These are phyloP conservation scores for Luscinia luscinia DNA, from an alignment of 2,797 vertebrate species.

Conservation along the genomic window DNA sequence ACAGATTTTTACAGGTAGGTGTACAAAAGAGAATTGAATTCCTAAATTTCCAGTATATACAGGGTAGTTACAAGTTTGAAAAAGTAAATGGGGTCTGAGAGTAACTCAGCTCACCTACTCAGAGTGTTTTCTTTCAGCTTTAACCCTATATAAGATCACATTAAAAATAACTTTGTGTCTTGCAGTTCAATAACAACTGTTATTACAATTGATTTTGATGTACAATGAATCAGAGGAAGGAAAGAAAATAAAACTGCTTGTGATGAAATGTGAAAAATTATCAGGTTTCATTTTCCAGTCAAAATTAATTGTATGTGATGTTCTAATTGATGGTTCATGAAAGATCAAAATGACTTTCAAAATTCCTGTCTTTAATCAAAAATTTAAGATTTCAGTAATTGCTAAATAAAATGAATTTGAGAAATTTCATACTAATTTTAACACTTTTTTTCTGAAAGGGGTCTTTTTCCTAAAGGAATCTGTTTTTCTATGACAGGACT, in stretches of 20 bases:
- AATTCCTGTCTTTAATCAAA: not conserved
- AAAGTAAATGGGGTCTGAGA: not conserved
- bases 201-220: not conserved
- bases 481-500: not conserved
- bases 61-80: not conserved
- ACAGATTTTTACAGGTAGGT: not conserved
- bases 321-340: not conserved
- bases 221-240: not conserved
- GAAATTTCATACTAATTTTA: not conserved
- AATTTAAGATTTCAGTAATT: not conserved
- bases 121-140: not conserved
- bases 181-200: not conserved
- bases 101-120: not conserved
- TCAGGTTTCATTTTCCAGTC: not conserved
- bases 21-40: not conserved
- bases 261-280: not conserved
- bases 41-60: not conserved
- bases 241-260: not conserved
- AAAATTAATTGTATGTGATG: not conserved
- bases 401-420: not conserved
- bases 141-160: not conserved
- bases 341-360: not conserved
- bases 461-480: not conserved
- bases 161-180: not conserved
- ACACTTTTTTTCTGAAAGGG: not conserved